phyloP scores from a whole-genome alignment of 2,113 vertebrate genomes.

The Ctenodactylus gundi region DNA sequence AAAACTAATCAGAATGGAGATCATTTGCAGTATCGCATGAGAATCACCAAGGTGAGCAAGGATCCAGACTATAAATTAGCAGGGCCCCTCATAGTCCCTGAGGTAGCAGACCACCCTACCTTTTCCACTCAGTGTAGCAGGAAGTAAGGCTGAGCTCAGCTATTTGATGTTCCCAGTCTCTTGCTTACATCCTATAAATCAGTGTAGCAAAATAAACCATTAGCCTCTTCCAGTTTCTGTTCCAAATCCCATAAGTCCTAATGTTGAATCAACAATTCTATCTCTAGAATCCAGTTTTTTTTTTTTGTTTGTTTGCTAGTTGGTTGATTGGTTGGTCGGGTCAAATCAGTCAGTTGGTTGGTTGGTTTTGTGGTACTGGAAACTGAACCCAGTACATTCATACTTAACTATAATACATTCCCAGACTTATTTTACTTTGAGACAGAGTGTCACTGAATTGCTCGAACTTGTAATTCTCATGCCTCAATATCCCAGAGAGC shows the following conservation, averaged over 20 bases:
- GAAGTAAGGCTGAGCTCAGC: neutral
- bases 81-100: neutral
- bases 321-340: too few species aligned
- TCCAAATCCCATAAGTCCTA: neutral
- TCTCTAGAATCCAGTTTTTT: neutral
- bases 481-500: neutral
- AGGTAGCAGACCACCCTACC: neutral
- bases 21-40: neutral
- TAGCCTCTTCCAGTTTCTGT: neutral
- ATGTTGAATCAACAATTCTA: neutral
- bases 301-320: too few species aligned
- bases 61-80: neutral
- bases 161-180: rapidly evolving
- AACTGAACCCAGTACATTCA: too few species aligned
- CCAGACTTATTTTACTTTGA: too few species aligned
- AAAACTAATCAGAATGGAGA: neutral
- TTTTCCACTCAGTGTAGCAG: neutral
- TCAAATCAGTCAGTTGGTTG: too few species aligned
- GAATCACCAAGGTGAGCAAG: rapidly evolving
- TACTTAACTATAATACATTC: too few species aligned
- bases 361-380: too few species aligned
- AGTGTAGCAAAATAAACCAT: neutral
- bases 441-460: neutral
- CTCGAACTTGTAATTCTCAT: neutral
- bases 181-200: neutral